phyloP scores from a whole-genome alignment of 1,140 invertebrate species.

The Rhyzopertha dominica region DNA sequence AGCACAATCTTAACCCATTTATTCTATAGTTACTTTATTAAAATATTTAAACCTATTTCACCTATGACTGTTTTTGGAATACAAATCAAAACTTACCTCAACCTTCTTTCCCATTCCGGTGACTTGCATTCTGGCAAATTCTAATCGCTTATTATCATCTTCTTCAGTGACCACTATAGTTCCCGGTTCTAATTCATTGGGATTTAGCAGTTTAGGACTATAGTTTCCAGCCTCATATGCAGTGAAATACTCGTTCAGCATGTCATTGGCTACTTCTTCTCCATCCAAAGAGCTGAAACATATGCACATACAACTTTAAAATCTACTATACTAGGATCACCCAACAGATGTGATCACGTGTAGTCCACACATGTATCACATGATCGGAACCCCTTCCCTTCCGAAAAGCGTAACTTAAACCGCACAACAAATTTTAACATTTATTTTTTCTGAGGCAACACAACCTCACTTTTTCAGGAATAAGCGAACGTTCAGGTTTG shows the following conservation, averaged over 20 bases:
- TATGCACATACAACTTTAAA: too few relatives aligned
- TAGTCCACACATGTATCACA: too few relatives aligned
- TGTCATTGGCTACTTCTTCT: conserved; percentile 48
- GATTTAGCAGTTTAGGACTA: conserved; percentile 69
- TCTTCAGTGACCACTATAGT: conserved; percentile 73
- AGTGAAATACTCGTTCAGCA: conserved; percentile 58
- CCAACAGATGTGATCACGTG: too few relatives aligned
- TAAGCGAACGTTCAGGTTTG: too few relatives aligned
- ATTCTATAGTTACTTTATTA: too few relatives aligned
- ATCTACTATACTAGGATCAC: too few relatives aligned
- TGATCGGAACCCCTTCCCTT: too few relatives aligned
- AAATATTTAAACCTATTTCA: neutral
- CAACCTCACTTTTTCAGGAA: too few relatives aligned
- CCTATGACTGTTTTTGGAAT: neutral
- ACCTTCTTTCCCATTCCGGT: conserved; percentile 53
- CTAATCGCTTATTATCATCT: conserved; percentile 73
- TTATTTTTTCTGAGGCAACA: too few relatives aligned
- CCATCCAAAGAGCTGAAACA: conserved; percentile 37
- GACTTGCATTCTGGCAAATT: conserved; percentile 64
- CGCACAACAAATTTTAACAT: too few relatives aligned
- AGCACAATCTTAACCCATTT: too few relatives aligned
- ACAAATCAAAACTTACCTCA: conserved; percentile 33
- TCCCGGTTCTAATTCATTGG: conserved; percentile 72
- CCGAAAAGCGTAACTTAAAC: too few relatives aligned
- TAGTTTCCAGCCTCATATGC: conserved; percentile 79